Conservation (phyloP, 2,797 vertebrate genomes). For the Mus spretus region DNA sequence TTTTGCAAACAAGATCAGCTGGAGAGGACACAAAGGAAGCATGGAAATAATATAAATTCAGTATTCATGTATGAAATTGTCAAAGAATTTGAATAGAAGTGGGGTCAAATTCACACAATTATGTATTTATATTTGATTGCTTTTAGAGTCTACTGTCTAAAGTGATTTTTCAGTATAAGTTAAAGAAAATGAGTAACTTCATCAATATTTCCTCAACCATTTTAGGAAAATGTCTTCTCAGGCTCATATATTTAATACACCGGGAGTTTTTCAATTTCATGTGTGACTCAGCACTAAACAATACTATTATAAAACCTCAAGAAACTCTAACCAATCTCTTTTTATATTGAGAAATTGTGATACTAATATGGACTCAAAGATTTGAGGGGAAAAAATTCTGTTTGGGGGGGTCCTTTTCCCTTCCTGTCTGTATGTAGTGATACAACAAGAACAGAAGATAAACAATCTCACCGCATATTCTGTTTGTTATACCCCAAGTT, state of each 20-base stretch:
- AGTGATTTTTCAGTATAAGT: neutral
- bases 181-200: neutral
- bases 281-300: conserved; percentile 40
- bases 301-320: neutral
- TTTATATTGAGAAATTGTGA: conserved; percentile 20
- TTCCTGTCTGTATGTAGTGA: neutral
- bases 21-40: neutral
- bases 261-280: conserved; percentile 43
- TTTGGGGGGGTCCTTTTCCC: neutral
- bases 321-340: neutral
- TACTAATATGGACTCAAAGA: neutral
- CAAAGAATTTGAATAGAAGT: neutral
- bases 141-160: neutral
- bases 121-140: neutral
- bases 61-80: neutral
- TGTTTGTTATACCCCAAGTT: neutral
- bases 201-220: neutral
- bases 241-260: neutral
- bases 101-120: neutral
- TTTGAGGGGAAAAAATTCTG: neutral
- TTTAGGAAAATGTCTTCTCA: neutral
- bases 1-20: neutral
- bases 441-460: neutral
- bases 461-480: neutral
- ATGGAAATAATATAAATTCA: neutral